These are phyloP conservation scores for Pocillopora verrucosa DNA, from an alignment of 64 coral and sea anemone species.

Conservation along the genomic window DNA sequence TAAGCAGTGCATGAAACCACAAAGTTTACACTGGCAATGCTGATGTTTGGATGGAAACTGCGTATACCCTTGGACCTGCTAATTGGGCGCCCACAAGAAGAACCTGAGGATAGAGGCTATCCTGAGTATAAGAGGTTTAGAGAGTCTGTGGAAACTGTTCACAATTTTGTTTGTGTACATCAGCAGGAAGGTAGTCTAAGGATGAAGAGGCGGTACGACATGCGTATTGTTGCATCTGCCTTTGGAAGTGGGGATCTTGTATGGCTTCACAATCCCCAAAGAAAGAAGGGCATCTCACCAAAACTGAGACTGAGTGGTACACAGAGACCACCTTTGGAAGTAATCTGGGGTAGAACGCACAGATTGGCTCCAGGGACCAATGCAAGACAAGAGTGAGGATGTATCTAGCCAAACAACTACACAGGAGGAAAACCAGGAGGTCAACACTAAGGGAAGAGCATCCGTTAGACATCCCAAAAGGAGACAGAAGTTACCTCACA, in stretches of 20 bases:
- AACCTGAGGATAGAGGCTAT: neutral
- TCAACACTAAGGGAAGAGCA: neutral
- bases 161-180: slow-evolving; percentile 36
- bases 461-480: neutral
- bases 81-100: neutral
- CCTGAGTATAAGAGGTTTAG: neutral
- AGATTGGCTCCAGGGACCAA: neutral
- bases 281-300: slow-evolving; percentile 30
- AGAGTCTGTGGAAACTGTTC: neutral
- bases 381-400: too few species aligned
- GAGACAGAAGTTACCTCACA: neutral
- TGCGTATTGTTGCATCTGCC: neutral
- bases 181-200: neutral
- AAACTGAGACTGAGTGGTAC: slow-evolving; percentile 26
- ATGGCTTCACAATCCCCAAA: slow-evolving; percentile 40
- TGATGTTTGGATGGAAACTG: slow-evolving; percentile 56
- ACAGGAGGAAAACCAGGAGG: too few species aligned
- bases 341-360: neutral
- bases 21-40: slow-evolving; percentile 14
- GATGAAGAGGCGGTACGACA: slow-evolving; percentile 56
- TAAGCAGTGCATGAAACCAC: slow-evolving; percentile 46
- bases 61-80: neutral
- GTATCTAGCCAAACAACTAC: too few species aligned
- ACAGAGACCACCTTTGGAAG: slow-evolving; percentile 26
- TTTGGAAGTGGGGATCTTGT: slow-evolving; percentile 55